Percentiles rank a stretch among this genome's conserved stretches.
Conservation (phyloP, 2,797 vertebrate species). For the Podarcis siculus region DNA sequence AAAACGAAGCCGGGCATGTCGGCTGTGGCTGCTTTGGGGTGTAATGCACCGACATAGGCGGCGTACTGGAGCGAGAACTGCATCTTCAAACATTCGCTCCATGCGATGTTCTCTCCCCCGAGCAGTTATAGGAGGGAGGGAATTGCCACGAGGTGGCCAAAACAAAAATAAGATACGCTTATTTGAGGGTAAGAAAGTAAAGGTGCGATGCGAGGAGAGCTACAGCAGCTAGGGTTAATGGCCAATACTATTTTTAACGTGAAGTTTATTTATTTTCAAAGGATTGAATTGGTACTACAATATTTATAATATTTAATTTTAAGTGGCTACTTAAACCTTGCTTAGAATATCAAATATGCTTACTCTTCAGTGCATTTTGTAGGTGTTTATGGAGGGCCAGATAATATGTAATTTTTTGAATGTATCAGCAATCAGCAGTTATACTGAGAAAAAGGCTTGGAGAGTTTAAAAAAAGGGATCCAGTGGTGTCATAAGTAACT, state of each 20-base stretch:
- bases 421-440: neutral
- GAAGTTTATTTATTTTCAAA: neutral
- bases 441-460: neutral
- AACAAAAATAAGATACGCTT: neutral
- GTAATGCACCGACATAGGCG: neutral
- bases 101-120: neutral
- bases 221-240: neutral
- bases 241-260: neutral
- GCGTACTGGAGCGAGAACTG: neutral
- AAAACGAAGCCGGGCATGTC: neutral
- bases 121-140: neutral
- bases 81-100: neutral
- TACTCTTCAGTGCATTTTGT: neutral
- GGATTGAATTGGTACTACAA: neutral
- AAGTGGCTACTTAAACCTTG: neutral
- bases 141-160: conserved; percentile 22
- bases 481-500: neutral
- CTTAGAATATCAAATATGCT: neutral
- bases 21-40: neutral
- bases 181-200: neutral
- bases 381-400: too few relatives aligned
- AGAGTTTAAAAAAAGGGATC: neutral
- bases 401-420: neutral
- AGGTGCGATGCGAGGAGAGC: neutral
- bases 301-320: neutral